A percentile compares a stretch with the other conserved stretches of the same genome.
Conservation (phyloP, 2,888 invertebrate species). For the Papilio gigon region DNA sequence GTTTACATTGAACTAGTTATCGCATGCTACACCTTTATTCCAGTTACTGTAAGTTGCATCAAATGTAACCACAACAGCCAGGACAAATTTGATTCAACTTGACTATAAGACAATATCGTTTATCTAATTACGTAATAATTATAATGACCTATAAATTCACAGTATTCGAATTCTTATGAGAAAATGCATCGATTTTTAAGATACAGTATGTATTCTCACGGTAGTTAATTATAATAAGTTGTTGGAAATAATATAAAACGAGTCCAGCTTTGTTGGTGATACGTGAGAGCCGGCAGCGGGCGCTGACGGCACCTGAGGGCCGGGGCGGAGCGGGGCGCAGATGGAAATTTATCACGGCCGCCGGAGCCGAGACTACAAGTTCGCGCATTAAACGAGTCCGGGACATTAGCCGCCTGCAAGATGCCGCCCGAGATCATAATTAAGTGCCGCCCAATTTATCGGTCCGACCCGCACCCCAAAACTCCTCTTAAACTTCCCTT, state of each 20-base stretch:
- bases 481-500: constrained; percentile 81
- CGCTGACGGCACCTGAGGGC: constrained; percentile 54
- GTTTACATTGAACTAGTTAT: neutral
- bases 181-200: too few species aligned
- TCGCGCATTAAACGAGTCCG: constrained; percentile 82
- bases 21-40: constrained; percentile 30
- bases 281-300: constrained; percentile 35
- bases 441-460: constrained; percentile 83
- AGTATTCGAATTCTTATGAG: too few species aligned
- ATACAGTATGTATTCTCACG: too few species aligned
- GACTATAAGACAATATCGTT: neutral
- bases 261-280: neutral
- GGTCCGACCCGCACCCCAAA: constrained; percentile 78
- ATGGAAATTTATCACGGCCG: constrained; percentile 81
- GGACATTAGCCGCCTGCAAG: constrained; percentile 82
- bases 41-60: too few species aligned
- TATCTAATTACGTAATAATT: too few species aligned
- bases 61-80: too few species aligned
- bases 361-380: constrained; percentile 79
- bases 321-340: constrained; percentile 59
- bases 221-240: neutral
- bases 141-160: too few species aligned
- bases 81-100: too few species aligned
- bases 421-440: constrained; percentile 83
- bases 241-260: constrained; percentile 29